Conservation (phyloP, 2,797 vertebrate species). For the Pagetopsis macropterus region DNA sequence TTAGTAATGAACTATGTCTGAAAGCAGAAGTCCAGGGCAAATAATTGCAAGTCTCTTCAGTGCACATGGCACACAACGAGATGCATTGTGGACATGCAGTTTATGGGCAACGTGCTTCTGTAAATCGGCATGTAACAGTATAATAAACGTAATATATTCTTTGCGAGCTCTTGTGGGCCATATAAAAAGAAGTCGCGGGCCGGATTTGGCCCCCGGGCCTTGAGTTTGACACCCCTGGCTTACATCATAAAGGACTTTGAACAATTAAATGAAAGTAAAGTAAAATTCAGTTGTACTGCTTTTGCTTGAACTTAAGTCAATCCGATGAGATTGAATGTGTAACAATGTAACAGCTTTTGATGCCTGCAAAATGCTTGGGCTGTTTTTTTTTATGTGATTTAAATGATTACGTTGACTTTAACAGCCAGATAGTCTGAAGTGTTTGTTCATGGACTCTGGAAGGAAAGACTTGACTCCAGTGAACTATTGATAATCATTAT, state of each 20-base stretch:
- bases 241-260: neutral
- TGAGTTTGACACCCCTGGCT: neutral
- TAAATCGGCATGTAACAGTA: too few species aligned
- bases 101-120: too few species aligned
- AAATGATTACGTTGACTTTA: neutral
- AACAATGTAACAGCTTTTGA: neutral
- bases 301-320: neutral
- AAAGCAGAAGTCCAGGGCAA: too few species aligned
- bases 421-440: neutral
- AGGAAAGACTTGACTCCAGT: neutral
- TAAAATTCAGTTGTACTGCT: constrained; percentile 3
- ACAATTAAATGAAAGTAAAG: neutral
- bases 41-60: too few species aligned
- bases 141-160: too few species aligned
- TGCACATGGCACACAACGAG: too few species aligned
- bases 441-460: neutral
- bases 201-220: too few species aligned
- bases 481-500: neutral
- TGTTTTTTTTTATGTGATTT: neutral
- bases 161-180: too few species aligned
- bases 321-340: neutral
- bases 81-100: too few species aligned
- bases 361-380: neutral
- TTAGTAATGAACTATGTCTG: too few species aligned
- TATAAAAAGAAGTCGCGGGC: too few species aligned